Percentiles rank a stretch among this genome's conserved stretches.
Conservation (phyloP, 2,797 vertebrate genomes). For the Astyanax mexicanus region DNA sequence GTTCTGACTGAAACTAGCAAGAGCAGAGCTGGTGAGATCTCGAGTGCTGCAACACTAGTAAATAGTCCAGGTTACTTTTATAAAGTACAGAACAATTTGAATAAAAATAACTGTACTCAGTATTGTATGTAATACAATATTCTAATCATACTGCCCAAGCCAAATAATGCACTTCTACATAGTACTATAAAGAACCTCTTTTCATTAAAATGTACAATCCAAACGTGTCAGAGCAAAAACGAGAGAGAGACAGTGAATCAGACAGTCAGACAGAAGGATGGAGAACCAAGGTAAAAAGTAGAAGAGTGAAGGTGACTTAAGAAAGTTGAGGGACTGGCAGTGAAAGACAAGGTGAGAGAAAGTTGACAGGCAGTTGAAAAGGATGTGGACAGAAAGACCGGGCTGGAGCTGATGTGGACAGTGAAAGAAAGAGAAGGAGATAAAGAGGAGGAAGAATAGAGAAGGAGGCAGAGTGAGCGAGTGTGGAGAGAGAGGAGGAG, state of each 20-base stretch:
- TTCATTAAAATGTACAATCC: no score
- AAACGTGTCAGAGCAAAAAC: not conserved
- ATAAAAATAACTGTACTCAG: no score
- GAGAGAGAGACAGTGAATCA: not conserved
- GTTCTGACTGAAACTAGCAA: no score
- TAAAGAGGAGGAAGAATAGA: slow-evolving; percentile 37
- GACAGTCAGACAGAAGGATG: not conserved
- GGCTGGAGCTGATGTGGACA: slow-evolving; percentile 46
- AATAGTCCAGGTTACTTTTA: no score
- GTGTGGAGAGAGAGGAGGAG: not conserved
- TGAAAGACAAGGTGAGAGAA: slow-evolving; percentile 46
- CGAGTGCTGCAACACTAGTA: no score
- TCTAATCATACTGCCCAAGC: no score
- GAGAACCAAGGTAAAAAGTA: slow-evolving; percentile 24
- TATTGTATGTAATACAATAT: no score
- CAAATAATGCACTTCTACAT: no score
- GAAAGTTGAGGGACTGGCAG: slow-evolving; percentile 14
- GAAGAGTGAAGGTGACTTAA: slow-evolving; percentile 35
- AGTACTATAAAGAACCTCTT: no score
- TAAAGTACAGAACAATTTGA: no score
- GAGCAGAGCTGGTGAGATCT: no score
- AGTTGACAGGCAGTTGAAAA: slow-evolving; percentile 50
- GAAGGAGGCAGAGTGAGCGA: slow-evolving; percentile 44
- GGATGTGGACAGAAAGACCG: slow-evolving; percentile 39
- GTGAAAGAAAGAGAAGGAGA: slow-evolving; percentile 51